Evolutionary conservation across 2,888 invertebrate genomes (phyloP), one percentile per base, ranked within the genome.

Genomic region (Aphrophora alni): DNA sequence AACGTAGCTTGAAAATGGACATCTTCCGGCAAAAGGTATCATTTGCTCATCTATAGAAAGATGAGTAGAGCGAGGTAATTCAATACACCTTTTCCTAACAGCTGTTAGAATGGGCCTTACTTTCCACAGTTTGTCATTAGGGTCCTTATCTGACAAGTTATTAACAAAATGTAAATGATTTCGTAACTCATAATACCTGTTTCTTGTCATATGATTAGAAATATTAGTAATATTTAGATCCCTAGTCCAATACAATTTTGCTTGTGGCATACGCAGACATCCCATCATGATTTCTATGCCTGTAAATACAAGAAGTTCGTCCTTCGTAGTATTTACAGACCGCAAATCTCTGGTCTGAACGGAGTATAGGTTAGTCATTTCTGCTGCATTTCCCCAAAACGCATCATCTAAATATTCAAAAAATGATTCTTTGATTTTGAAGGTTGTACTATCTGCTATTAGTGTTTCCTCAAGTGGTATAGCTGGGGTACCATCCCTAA

Each of bases 11-110:
- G 44, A 21, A 24, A 44, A 51, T 26, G 14, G 12, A 25, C 75
- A 75, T 27, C 59, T 75, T 1, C 59, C 75, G 14, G 75, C 44
- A 75, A 75, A 51, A 12, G 59, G 75, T 26, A 76, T 76, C 28
- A 76, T 76, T 17, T 68, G 76, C 21, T 76, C 76, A 76, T 76
- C 76, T n/a, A 76, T 33, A n/a, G 76, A 25, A n/a, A 76, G 68
- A 59, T 76, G 69, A 25, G 26, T 69, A n/a, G 76, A 68, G 17
- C 69, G 26, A 25, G 59, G 76, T 17, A 76, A 76, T 59, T 25
- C 26, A 25, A 59, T 25, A 59, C 68, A 76, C 10, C 12, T 68
- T 68, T 76, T 59, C 12, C 27, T 25, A 12, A 76, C n/a, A 25
- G 14, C 26, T n/a, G 59, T 26, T 21, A 68, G 26, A 68, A 76